Base-by-base conservation (phyloP, 2,888 invertebrate genomes). In the Disparrhopalites patrizii region DNA sequence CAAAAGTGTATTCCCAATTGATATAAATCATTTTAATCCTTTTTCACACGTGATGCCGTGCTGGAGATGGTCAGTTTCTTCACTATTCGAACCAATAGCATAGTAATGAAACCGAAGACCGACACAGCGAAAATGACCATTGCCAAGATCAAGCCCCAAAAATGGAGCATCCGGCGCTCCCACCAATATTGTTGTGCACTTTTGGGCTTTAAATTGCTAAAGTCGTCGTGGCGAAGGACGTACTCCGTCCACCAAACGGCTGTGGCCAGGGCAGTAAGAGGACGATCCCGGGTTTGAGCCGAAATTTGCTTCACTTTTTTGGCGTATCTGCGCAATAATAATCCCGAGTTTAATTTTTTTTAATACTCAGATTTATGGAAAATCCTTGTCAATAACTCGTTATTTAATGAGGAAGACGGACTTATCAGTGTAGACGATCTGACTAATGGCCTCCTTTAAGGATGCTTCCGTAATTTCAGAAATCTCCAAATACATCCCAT, bases 401-500 rank as follows among this genome's bases (percentile, higher is more conserved):
- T 60, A 33, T 38, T 28, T 31, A 20, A 8, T 56, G n/a, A n/a
- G n/a, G n/a, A n/a, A n/a, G n/a, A 56, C 38, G 52, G 36, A 67
- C 67, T 58, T 54, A 15, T 30, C 27, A 30, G 56, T 51, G 28
- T 62, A 64, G 1, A 56, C 36, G 10, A 66, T 43, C 30, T 47
- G n/a, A 7, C 20, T 27, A 28, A 70, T 61, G 8, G 68, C 67
- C 20, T 7, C 52, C 18, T 23, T 33, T 30, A 70, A 65, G 31
- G 62, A 20, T 64, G 79, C 75, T 76, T 82, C 82, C 56, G 77
- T 81, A 18, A 84, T 79, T 33, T 81, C 78, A 3, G 78, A 72
- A 68, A 79, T 82, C 63, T 78, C 76, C 13, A 84, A 73, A 3
- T 80, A 79, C 30, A 81, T 77, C 1, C 83, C 83, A 15, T 82